These are phyloP conservation scores for Sorex fumeus DNA, from an alignment of 2,113 vertebrate genomes.

Conservation along the genomic window DNA sequence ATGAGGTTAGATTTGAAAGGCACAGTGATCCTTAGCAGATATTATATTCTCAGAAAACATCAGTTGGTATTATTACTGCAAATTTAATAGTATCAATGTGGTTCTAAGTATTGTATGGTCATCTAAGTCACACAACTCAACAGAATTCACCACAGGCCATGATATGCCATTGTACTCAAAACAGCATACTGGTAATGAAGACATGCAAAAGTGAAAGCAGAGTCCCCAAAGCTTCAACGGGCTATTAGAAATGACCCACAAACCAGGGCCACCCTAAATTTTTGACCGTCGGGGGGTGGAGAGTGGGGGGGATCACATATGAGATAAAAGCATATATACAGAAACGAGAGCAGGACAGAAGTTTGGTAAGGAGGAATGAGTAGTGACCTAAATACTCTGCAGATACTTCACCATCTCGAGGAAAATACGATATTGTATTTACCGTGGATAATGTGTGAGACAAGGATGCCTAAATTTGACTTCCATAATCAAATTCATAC, in stretches of 20 bases:
- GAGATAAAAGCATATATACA: background rate
- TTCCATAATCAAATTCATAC: conserved; percentile 54
- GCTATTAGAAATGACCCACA: background rate
- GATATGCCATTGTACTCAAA: background rate
- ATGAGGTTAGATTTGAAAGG: conserved; percentile 39
- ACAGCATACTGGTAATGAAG: background rate
- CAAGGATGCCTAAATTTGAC: conserved; percentile 33
- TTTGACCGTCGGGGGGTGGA: background rate
- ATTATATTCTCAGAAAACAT: conserved; percentile 22
- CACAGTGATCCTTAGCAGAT: background rate
- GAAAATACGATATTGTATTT: background rate
- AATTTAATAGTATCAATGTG: background rate
- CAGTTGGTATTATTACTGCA: conserved; percentile 7
- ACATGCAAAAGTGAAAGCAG: background rate
- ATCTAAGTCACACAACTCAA: background rate
- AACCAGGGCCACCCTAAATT: background rate
- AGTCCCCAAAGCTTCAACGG: conserved; percentile 7
- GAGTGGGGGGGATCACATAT: background rate
- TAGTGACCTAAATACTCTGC: background rate
- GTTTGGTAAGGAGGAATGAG: background rate
- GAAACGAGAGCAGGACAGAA: background rate
- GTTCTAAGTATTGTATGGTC: too few relatives aligned
- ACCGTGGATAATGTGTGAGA: background rate
- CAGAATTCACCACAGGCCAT: background rate
- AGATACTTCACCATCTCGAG: background rate